Base-by-base conservation (phyloP, 2,797 vertebrate genomes). In the Vipera latastei region DNA sequence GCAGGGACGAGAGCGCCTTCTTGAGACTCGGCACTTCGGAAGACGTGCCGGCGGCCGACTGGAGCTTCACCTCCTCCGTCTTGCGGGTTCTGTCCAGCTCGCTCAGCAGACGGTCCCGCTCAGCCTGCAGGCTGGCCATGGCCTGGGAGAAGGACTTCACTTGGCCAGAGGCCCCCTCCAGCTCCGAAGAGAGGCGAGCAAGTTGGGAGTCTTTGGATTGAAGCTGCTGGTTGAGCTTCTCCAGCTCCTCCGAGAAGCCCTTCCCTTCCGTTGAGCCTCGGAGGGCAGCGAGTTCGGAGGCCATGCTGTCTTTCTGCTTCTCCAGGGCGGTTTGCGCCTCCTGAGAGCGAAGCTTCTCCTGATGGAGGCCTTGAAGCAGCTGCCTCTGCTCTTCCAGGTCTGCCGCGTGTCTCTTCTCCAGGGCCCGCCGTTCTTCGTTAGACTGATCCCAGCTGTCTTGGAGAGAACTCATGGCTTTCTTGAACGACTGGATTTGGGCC, bases 1-100 rank as follows among this genome's bases (percentile, higher is more conserved):
- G 99, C 92, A 99, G 97, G 60, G 99, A 98, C 73, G 98, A 98
- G 86, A 99, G 97, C 0, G 99, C 98, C 8, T 98, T 99, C 97
- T 99, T 99, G 94, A 99, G 98, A 57, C 98, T 98, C 97, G 98
- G 98, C 89, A 99, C 98, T 96, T 99, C 99, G 28, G 94, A 91
- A 16, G n/a, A 95, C 38, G 95, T 14, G 90, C 83, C 96, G 89
- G 97, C 95, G 20, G 94, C 93, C 56, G 95, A 96, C 51, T 93
- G 95, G 6, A 96, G 94, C 95, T 96, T 98, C 89, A 18, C 93
- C 93, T 91, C 97, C 96, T 91, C 97, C 57, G 44, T 89, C 93
- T 95, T 97, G 7, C 0, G 90, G 32, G 93, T 88, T 93, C 92
- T 97, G 51, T 92, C 93, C 94, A 98, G 86, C 69, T 97, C 95